phyloP scores from a whole-genome alignment of 2,113 vertebrate species.

The Rhegmatorhina hoffmannsi region DNA sequence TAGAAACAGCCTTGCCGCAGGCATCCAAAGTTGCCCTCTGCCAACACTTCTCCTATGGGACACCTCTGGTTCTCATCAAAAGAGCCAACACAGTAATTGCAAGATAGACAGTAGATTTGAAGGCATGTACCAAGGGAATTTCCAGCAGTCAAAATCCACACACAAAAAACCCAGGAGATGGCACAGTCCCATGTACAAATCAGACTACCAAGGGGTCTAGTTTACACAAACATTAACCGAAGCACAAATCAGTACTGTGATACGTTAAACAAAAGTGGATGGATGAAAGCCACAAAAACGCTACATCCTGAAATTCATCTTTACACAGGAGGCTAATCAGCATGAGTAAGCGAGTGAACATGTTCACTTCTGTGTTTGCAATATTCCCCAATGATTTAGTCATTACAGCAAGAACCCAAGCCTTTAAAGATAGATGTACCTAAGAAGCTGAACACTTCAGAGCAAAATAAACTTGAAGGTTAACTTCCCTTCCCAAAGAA shows the following conservation, averaged over 20 bases:
- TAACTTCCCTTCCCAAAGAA: background rate
- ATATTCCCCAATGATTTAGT: background rate
- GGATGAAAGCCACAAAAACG: background rate
- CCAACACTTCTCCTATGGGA: background rate
- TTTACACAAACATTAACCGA: background rate
- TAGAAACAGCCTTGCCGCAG: constrained; percentile 13
- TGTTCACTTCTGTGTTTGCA: background rate
- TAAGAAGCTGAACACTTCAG: background rate
- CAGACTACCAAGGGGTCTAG: background rate
- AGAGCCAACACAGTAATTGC: constrained; percentile 3
- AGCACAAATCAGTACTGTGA: background rate
- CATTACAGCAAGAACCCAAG: background rate
- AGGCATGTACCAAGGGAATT: background rate
- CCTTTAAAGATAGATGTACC: background rate
- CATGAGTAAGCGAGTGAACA: rapidly evolving
- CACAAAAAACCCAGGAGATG: background rate
- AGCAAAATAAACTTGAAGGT: constrained; percentile 12
- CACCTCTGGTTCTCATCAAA: constrained; percentile 2
- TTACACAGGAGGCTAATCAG: background rate
- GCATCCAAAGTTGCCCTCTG: background rate
- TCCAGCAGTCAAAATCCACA: background rate
- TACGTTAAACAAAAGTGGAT: background rate
- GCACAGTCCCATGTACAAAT: rapidly evolving
- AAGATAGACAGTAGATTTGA: background rate
- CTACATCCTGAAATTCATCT: background rate